These are phyloP conservation scores for Euzetes globulus DNA, from an alignment of 2,888 invertebrate genomes.

Conservation along the genomic window DNA sequence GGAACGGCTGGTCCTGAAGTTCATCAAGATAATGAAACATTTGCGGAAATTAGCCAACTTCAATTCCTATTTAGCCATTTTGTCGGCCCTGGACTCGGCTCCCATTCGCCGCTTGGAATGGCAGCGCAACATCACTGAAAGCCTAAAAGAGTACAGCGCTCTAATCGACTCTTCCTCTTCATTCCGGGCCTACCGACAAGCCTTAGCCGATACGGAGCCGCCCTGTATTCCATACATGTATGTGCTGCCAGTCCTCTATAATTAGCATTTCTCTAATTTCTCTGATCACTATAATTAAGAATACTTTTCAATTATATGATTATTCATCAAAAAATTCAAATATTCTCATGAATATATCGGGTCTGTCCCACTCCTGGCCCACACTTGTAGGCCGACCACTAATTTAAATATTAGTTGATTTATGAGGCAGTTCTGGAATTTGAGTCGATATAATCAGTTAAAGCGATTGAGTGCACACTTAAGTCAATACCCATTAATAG, in stretches of 20 bases:
- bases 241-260: constrained; percentile 48
- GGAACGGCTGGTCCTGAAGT: constrained; percentile 86
- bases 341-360: too few relatives aligned
- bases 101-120: constrained; percentile 86
- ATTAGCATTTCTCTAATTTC: too few relatives aligned
- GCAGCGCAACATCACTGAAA: constrained; percentile 80
- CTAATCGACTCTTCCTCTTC: constrained; percentile 97
- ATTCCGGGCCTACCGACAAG: constrained; percentile 91
- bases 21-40: constrained; percentile 97
- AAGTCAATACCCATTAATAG: too few relatives aligned
- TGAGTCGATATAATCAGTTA: too few relatives aligned
- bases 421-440: too few relatives aligned
- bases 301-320: too few relatives aligned
- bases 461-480: too few relatives aligned
- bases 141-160: constrained; percentile 82
- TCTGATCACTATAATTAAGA: too few relatives aligned
- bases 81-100: constrained; percentile 93
- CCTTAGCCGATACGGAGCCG: constrained; percentile 85
- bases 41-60: constrained; percentile 95
- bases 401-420: too few relatives aligned
- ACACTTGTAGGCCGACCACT: too few relatives aligned
- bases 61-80: constrained; percentile 91
- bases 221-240: constrained; percentile 99
- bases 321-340: too few relatives aligned
- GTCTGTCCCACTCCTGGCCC: too few relatives aligned